Conservation (phyloP, 92 coral and sea anemone genomes). For the Porites evermanni region DNA sequence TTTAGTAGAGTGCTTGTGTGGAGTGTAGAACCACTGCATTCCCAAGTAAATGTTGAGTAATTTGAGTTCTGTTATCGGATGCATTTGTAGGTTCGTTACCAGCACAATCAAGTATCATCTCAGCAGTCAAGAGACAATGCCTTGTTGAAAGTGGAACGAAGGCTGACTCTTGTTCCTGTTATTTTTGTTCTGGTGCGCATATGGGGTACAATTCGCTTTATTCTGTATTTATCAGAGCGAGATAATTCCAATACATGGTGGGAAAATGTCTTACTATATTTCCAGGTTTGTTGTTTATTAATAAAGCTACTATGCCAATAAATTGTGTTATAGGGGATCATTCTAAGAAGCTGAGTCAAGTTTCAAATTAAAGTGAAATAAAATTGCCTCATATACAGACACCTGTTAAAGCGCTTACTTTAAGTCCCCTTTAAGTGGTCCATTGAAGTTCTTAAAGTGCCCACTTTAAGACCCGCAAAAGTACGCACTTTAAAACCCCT, state of each 20-base stretch:
- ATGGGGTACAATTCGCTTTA: conserved; percentile 93
- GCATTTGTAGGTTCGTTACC: conserved; percentile 50
- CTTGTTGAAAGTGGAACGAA: conserved; percentile 66
- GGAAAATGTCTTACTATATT: conserved; percentile 19
- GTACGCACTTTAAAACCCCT: too few relatives aligned
- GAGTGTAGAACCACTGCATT: too few relatives aligned
- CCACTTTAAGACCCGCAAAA: too few relatives aligned
- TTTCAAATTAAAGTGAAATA: too few relatives aligned
- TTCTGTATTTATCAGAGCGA: conserved; percentile 33
- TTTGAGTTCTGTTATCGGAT: neutral
- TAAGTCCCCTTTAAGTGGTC: too few relatives aligned
- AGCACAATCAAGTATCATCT: conserved; percentile 47
- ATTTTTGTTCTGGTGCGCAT: conserved; percentile 84
- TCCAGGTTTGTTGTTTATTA: conserved; percentile 28
- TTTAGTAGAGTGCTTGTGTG: too few relatives aligned
- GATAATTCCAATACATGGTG: neutral
- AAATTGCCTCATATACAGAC: too few relatives aligned
- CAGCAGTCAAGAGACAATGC: conserved; percentile 63
- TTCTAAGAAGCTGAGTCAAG: neutral
- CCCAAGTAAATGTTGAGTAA: too few relatives aligned
- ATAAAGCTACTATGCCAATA: too few relatives aligned
- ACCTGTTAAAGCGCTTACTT: too few relatives aligned
- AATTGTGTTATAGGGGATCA: too few relatives aligned
- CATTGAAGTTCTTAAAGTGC: too few relatives aligned
- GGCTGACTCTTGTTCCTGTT: conserved; percentile 75